Base-by-base conservation (phyloP, 2,797 vertebrate genomes). In the Phyllotis vaccarum region DNA sequence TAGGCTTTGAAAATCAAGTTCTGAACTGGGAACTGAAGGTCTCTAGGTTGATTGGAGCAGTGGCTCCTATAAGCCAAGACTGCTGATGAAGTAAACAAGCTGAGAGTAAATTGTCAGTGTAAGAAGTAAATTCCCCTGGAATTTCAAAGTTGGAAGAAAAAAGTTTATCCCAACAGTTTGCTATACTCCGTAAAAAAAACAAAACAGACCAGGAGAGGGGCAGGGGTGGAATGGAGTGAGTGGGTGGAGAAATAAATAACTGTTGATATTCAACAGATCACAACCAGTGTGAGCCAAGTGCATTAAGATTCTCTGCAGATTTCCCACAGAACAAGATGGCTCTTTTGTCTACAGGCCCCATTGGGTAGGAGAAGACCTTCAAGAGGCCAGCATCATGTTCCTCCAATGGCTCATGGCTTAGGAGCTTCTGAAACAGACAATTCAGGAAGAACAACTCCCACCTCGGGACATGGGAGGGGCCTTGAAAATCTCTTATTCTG, bases 141-240 rank as follows among this genome's bases (percentile, higher is more conserved):
- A 90, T 83, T 90, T 81, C 66, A n/a, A 92, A 75, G 49, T 75
- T 76, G 11, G 34, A 96, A 93, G 54, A 90, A 88, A 86, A 74
- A 22, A 29, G 19, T 78, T 90, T 82, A 89, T 79, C 9, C 24
- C 29, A 70, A 86, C 14, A 75, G 43, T 72, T 70, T 86, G 43
- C 62, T 66, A n/a, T 74, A 74, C 81, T 95, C 79, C 95, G 68
- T 52, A 52, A 40, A 97, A 40, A 97, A 90, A 81, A 22, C 14
- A 60, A 93, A 96, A 92, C 21, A 68, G 17, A 74, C 16, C 4
- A 2, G 37, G 68, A 68, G 34, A 82, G 12, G 40, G 6, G 16
- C 1, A 68, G 19, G 82, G 40, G 68, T 27, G 37, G 22, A 5
- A 9, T 49, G 46, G 46, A 9, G 46, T 49, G 46, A 49, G 46